Base-by-base conservation (phyloP, 1,140 invertebrate genomes). In the Papilio polyxenes region DNA sequence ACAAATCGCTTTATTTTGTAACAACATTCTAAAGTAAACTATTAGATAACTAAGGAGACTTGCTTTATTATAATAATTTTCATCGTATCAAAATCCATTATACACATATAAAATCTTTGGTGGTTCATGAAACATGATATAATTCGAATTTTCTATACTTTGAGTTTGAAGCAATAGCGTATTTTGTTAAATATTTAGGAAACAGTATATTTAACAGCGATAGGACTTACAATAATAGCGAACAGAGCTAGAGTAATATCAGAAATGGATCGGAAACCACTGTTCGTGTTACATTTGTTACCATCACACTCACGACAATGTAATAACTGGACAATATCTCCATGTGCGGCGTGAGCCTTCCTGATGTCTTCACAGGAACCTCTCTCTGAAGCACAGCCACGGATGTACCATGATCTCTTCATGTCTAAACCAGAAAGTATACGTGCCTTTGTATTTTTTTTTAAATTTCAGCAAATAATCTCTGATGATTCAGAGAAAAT, bases 341-440 rank as follows among this genome's bases (percentile, higher is more conserved):
- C 40, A 79, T 88, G 81, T 13, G 40, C 75, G 1, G 83, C 76
- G 48, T 91, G 86, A 0, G 87, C 87, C 40, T 83, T 85, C 69
- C 78, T 83, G 6, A 93, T 89, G 11, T 92, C 91, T 1, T 77
- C 83, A 80, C 92, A 93, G 7, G 88, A 82, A 0, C 91, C 89
- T 77, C 89, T 84, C 77, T 92, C 91, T 11, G 90, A 89, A 15
- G 87, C 87, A 81, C 91, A 93, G 3, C 91, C 92, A 37, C 92
- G 86, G 8, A 93, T 87, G 76, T 85, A 85, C 87, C 86, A 89
- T 0, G 89, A 79, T n/a, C 80, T 85, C 20, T 88, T 87, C 87
- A 89, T 88, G 80, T 92, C 91, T 92, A 82, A 76, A 89, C 87
- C 40, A 72, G 44, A 15, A 81, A 23, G 75, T 75, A 72, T 0